These are phyloP conservation scores for Pachymerium ferrugineum DNA, from an alignment of 2,888 invertebrate species.

Conservation along the genomic window DNA sequence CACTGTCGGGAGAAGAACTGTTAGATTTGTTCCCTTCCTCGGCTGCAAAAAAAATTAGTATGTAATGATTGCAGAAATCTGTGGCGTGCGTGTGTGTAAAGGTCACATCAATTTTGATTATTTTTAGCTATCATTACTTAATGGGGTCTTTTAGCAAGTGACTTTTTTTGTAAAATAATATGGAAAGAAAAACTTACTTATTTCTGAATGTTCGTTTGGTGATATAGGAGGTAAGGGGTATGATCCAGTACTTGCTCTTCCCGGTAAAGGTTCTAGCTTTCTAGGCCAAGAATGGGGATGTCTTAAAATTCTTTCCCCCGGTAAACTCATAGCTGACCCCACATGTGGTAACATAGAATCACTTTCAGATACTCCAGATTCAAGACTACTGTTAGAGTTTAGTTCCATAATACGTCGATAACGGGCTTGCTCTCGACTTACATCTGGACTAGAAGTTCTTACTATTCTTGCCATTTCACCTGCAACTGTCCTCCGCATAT, in stretches of 20 bases:
- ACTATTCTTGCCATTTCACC: background rate
- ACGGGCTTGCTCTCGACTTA: constrained; percentile 30
- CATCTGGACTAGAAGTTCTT: constrained; percentile 17
- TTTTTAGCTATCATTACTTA: background rate
- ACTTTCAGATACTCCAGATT: background rate
- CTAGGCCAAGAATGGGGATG: background rate
- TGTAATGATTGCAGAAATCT: background rate
- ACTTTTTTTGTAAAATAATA: background rate
- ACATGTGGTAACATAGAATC: background rate
- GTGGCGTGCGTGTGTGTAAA: background rate
- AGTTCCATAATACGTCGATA: constrained; percentile 28
- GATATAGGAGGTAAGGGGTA: background rate
- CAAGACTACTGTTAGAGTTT: background rate
- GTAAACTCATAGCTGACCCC: background rate
- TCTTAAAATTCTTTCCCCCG: background rate
- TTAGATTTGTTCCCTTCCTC: background rate
- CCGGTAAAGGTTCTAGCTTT: constrained; percentile 21
- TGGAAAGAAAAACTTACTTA: background rate
- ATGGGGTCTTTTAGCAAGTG: background rate
- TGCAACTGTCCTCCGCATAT: background rate
- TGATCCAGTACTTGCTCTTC: background rate
- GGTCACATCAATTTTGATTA: constrained; percentile 16
- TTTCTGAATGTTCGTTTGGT: background rate
- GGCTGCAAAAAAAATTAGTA: background rate
- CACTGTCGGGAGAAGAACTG: background rate